Conservation (phyloP, 2,888 invertebrate genomes). For the Andrena camellia region DNA sequence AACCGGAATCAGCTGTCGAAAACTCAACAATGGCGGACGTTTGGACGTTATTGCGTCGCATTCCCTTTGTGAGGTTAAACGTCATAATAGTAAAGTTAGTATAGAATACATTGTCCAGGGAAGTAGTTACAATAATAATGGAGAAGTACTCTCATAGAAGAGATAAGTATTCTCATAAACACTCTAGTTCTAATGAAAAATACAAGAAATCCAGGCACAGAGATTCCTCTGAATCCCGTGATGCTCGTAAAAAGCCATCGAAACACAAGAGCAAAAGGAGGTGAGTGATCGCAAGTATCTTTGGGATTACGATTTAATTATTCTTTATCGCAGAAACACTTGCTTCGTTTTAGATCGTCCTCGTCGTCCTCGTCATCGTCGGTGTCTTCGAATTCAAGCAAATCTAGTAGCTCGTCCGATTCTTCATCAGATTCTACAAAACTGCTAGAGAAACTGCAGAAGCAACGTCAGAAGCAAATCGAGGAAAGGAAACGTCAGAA, state of each 20-base stretch:
- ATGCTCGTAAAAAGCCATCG: slow-evolving; percentile 70
- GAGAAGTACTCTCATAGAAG: slow-evolving; percentile 68
- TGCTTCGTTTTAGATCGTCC: slow-evolving; percentile 41
- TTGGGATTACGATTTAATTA: not conserved
- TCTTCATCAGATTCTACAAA: slow-evolving; percentile 88
- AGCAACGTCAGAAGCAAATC: slow-evolving; percentile 89
- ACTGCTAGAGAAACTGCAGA: slow-evolving; percentile 90
- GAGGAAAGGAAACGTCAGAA: slow-evolving; percentile 90
- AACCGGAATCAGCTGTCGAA: slow-evolving; percentile 60
- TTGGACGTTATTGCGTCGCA: slow-evolving; percentile 13
- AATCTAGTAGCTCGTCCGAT: slow-evolving; percentile 74
- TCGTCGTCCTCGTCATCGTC: slow-evolving; percentile 56
- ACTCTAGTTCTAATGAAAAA: slow-evolving; percentile 55
- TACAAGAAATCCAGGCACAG: slow-evolving; percentile 72
- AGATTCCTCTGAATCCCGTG: slow-evolving; percentile 43
- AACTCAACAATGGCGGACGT: slow-evolving; percentile 57
- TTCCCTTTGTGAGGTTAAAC: slow-evolving; percentile 63
- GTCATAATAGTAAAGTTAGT: not conserved
- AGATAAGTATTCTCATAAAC: slow-evolving; percentile 56
- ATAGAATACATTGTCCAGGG: not conserved
- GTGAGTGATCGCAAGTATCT: slow-evolving; percentile 50
- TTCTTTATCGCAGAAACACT: not conserved
- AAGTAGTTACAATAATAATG: slow-evolving; percentile 54
- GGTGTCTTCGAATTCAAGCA: slow-evolving; percentile 70
- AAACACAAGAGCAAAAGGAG: slow-evolving; percentile 75